Base-by-base conservation (phyloP, 2,113 vertebrate species). In the Ovis canadensis region DNA sequence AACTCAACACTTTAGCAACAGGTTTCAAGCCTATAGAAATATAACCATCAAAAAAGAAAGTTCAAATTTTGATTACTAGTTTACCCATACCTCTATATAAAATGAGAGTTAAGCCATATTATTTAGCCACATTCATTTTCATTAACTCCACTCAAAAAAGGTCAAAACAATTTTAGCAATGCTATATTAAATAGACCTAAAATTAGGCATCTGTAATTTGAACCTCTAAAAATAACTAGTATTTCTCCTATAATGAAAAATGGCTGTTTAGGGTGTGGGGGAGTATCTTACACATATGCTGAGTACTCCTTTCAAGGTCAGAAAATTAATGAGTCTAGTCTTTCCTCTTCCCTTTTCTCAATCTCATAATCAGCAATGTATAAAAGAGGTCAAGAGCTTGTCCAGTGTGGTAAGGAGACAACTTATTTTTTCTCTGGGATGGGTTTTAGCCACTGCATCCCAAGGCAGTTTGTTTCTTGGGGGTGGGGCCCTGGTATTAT, bases 131-230 rank as follows among this genome's bases (percentile, higher is more conserved):
- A 67, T 31, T 80, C n/a, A 78, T 62, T 86, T 77, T 82, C 33
- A 95, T 91, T 84, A 96, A 87, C 19, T 81, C n/a, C 77, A 90
- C n/a, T 80, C 33, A 62, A 89, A 59, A 81, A 93, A 82, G 11
- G 27, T 48, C 43, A 84, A 85, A 95, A 95, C 21, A 96, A 94
- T 83, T 81, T 33, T 62, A 96, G 62, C 29, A 95, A 33, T 60
- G 29, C 43, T 80, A 31, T 77, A 82, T 48, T 84, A 45, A 91
- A 52, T 27, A 52, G n/a, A 86, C 8, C 86, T 92, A 92, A 88
- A 94, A 85, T 81, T 25, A 89, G 55, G 8, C 3, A 84, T 14
- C 55, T 43, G 5, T 94, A 64, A 91, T 92, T 45, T 88, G 45
- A 14, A 83, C 27, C 33, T 91, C 80, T 91, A 62, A 96, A 90